Evolutionary conservation across 2,113 vertebrate genomes (phyloP), one percentile per base, ranked within the genome.

Genomic region (Marmota monax): DNA sequence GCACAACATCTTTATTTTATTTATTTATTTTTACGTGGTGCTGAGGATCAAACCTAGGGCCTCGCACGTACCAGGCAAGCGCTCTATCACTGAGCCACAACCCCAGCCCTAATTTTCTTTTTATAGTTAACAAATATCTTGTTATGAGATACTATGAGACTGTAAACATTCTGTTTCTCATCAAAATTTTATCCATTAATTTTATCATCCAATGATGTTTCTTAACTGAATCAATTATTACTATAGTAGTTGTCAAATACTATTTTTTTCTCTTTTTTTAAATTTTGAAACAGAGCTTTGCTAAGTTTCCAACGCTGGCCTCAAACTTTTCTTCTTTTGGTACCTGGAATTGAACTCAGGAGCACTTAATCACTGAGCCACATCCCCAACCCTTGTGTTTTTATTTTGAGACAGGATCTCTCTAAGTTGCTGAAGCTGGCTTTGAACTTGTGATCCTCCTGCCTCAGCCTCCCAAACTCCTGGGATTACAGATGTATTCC

Each of bases 171-270:
- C 42, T 92, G 5, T 23, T 84, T 25, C 45, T 76, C 58, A 82
- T 69, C 79, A 92, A 76, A 80, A 10, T 70, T 92, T 53, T 63
- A 94, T 22, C 48, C 37, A 69, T 58, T 74, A 84, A 56, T 78
- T 73, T 95, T 78, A 77, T 9, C n/a, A 73, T 69, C 25, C 85
- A 90, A 23, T 76, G 42, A 85, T 63, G 80, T 82, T 25, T 70
- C 79, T 94, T 77, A n/a, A 63, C 69, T 58, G 53, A 92, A 69
- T 83, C 58, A 69, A 17, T 77, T 82, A 86, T 92, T 90, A 76
- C n/a, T 70, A 25, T 78, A 69, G 86, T 76, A 32, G n/a, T 53
- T 53, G 45, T 45, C 48, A 80, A 92, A 79, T 72, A 56, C 20
- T 67, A 29, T 58, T 42, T 91, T 88, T n/a, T 39, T 73, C 5